Evolutionary conservation across 2,888 invertebrate genomes (phyloP), one percentile per base, ranked within the genome.

Genomic region (Anodontia alba): DNA sequence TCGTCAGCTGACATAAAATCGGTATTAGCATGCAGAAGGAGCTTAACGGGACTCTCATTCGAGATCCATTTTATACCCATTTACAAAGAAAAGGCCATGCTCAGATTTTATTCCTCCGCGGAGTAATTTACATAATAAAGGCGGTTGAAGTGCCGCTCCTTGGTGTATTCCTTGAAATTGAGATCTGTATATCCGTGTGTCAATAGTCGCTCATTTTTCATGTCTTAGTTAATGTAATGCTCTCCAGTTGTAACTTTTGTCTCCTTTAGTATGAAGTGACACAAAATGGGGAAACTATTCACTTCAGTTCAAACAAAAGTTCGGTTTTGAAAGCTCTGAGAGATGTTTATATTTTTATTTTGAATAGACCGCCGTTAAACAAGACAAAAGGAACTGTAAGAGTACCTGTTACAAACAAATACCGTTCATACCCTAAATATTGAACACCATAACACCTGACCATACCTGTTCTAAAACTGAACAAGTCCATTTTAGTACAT

Each of bases 1-100:
- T 79, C 73, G 51, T 81, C 20, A 73, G 71, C 62, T 81, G 83
- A 81, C 83, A 86, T 83, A 81, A 86, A 86, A 81, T 67, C 76
- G 43, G 70, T 72, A 86, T 86, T 86, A 83, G 82, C 74, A 85
- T 85, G 85, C 85, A 82, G 74, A 80, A 73, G 46, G 26, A 76
- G 80, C 82, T 82, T 85, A 85, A 78, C 69, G 43, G 42, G 70
- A 72, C 75, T 80, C 82, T 76, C 54, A 38, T 42, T 49, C 46
- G 17, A 70, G 82, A 75, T 75, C 76, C 73, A 82, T 80, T 80
- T 78, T 82, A 82, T 80, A 78, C 85, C 70, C 72, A 78, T 85
- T 85, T 62, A 62, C 85, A 85, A 82, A 78, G 62, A 66, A 62
- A 29, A 74, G 66, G 78, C 82, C 75, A 69, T 70, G 51, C 74